A percentile compares a stretch with the other conserved stretches of the same genome.
Conservation (phyloP, 2,113 vertebrate species). For the Nyctereutes procyonoides region DNA sequence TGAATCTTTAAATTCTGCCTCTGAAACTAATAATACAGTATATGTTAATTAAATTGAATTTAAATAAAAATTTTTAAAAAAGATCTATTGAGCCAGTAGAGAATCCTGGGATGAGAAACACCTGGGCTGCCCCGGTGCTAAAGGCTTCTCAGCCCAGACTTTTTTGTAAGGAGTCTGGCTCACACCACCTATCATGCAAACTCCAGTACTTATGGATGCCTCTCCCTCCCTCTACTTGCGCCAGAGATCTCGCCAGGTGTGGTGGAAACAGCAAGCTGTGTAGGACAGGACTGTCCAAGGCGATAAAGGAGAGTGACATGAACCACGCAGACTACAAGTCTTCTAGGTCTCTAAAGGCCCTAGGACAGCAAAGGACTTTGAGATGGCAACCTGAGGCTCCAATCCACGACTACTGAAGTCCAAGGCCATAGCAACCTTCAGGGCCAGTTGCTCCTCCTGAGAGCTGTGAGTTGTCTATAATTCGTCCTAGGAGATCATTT, state of each 20-base stretch:
- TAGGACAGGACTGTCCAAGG: not conserved
- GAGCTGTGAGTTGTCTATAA: not conserved
- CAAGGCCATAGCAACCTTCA: not conserved
- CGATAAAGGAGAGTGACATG: not conserved
- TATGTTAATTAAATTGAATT: not conserved
- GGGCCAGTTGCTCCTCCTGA: not conserved
- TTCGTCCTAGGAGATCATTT: not conserved
- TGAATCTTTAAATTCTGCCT: not conserved
- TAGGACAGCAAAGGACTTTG: not conserved
- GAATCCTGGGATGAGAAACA: not conserved
- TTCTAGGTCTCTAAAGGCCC: not conserved
- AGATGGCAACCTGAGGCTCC: not conserved
- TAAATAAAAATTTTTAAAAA: not conserved
- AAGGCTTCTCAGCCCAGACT: not conserved
- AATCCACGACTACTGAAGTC: not conserved
- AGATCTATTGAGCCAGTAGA: not conserved
- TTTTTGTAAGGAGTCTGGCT: not conserved
- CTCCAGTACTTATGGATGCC: not conserved
- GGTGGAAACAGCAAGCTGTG: not conserved
- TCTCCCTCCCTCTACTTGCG: not conserved
- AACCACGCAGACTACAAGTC: fast-evolving
- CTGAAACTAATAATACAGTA: not conserved
- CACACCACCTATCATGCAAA: not conserved
- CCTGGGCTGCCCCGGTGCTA: not conserved
- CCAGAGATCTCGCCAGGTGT: not conserved